Evolutionary conservation across 2,113 vertebrate species (phyloP).

Genomic region (Austrofundulus limnaeus): DNA sequence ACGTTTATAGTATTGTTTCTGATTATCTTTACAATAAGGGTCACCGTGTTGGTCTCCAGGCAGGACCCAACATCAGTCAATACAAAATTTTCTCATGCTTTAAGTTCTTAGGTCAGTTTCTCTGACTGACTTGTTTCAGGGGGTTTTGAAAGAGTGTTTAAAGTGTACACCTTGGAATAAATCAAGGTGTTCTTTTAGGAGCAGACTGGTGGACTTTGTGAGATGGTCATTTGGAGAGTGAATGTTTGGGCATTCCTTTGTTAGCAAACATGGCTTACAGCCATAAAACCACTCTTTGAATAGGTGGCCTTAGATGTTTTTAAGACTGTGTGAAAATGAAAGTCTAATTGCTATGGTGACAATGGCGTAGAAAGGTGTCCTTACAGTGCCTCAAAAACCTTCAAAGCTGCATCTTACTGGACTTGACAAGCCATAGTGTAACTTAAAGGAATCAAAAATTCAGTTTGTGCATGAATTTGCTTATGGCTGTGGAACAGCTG

Average conservation of each 20-base stretch:
- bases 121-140: conserved; percentile 21
- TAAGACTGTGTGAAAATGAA: conserved; percentile 62
- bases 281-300: conserved; percentile 70
- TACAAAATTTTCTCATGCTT: conserved; percentile 22
- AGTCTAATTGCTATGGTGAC: conserved; percentile 70
- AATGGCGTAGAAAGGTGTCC: conserved; percentile 29
- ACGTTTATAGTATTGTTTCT: conserved; percentile 35
- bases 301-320: conserved; percentile 61
- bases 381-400: conserved; percentile 33
- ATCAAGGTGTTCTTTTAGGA: conserved; percentile 67
- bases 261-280: conserved; percentile 64
- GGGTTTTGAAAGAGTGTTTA: conserved; percentile 23
- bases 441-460: not conserved
- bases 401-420: conserved; percentile 9
- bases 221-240: conserved; percentile 54
- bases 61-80: conserved; percentile 16
- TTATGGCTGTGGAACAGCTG: not conserved
- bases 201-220: conserved; percentile 52
- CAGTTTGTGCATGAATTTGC: not conserved
- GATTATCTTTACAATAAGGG: conserved; percentile 33
- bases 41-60: conserved; percentile 16
- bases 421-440: conserved; percentile 10
- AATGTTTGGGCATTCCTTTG: conserved; percentile 77
- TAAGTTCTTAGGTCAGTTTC: conserved; percentile 22
- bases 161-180: conserved; percentile 43